Evolutionary conservation across 2,797 vertebrate genomes (phyloP).

Genomic region (Myiothlypis chrysogaster): DNA sequence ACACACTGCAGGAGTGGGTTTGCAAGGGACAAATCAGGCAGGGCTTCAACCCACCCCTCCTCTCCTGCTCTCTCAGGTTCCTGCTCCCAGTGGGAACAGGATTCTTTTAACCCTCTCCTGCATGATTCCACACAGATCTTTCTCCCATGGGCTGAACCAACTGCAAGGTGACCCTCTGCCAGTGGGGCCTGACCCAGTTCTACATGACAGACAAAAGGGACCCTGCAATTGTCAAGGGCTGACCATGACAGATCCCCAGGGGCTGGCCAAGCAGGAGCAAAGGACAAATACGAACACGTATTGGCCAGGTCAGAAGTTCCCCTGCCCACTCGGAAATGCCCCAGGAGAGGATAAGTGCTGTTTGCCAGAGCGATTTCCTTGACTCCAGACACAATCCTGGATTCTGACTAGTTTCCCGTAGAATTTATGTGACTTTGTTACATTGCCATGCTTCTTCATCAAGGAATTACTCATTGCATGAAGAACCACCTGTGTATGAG

Average conservation of each 20-base stretch:
- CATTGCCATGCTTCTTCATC: neutral
- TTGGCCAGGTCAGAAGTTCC: neutral
- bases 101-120: neutral
- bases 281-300: neutral
- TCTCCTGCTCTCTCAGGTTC: neutral
- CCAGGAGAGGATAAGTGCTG: neutral
- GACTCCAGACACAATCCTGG: neutral
- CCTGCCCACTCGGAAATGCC: neutral
- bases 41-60: neutral
- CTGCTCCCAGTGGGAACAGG: neutral
- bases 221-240: neutral
- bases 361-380: neutral
- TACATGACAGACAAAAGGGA: neutral
- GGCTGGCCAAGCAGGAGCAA: neutral
- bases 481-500: neutral
- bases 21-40: neutral
- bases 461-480: neutral
- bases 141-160: neutral
- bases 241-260: rapidly evolving
- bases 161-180: neutral
- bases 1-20: neutral
- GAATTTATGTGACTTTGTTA: neutral
- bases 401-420: neutral
- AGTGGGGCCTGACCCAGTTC: neutral
- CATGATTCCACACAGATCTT: neutral